These are phyloP conservation scores for Chrysopa pallens DNA, from an alignment of 1,140 invertebrate species.

Conservation along the genomic window DNA sequence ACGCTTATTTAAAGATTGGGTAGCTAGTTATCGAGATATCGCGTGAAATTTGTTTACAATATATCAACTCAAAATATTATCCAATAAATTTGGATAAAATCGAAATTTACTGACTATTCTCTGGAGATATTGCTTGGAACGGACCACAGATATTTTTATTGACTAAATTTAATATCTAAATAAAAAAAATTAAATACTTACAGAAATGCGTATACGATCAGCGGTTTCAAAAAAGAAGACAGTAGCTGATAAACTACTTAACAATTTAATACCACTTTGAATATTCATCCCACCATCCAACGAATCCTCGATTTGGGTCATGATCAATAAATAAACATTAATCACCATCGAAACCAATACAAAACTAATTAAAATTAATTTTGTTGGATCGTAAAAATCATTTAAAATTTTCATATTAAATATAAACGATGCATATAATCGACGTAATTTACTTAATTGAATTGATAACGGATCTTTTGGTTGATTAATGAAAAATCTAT, in stretches of 20 bases:
- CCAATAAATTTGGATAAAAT: no score
- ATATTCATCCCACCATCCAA: not conserved
- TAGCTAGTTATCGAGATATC: no score
- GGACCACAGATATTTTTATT: not conserved
- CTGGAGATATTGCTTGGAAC: no score
- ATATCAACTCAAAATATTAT: no score
- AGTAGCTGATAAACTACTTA: not conserved
- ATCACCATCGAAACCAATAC: not conserved
- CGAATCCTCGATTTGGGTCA: not conserved
- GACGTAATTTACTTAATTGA: not conserved
- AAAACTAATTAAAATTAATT: not conserved
- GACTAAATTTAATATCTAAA: not conserved
- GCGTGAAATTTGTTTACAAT: no score
- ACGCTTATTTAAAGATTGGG: no score
- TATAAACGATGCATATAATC: not conserved
- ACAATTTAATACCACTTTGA: not conserved
- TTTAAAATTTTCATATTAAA: not conserved
- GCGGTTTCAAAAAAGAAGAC: not conserved
- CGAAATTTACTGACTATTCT: no score
- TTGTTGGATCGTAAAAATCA: not conserved
- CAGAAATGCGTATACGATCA: not conserved
- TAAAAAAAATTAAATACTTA: not conserved
- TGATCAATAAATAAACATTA: not conserved
- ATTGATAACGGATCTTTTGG: not conserved
- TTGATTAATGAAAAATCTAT: not conserved